A percentile compares a stretch with the other conserved stretches of the same genome.
Conservation (phyloP, 2,888 invertebrate species). For the Drosophila buzzatii region DNA sequence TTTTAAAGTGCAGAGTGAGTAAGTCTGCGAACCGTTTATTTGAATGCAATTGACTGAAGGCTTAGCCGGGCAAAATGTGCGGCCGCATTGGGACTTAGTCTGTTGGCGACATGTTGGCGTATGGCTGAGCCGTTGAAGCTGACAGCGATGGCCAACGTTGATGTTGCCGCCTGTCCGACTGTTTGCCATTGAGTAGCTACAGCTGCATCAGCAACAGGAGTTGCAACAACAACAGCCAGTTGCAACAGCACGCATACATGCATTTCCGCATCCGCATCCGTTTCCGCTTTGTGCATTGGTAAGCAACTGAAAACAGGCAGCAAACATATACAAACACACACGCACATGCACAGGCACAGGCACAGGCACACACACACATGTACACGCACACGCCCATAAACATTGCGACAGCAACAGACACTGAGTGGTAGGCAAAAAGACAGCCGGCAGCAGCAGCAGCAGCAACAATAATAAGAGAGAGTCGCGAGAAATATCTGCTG, state of each 20-base stretch:
- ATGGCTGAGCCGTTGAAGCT: slow-evolving; percentile 58
- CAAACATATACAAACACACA: slow-evolving; percentile 23
- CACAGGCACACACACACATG: background rate
- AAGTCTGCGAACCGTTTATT: slow-evolving; percentile 63
- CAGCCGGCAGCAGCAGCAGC: slow-evolving; percentile 42
- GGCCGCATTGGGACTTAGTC: slow-evolving; percentile 65
- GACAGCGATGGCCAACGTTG: slow-evolving; percentile 23
- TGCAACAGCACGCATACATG: slow-evolving; percentile 75
- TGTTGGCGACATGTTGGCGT: slow-evolving; percentile 79
- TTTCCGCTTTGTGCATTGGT: slow-evolving; percentile 79
- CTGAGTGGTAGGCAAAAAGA: slow-evolving; percentile 51
- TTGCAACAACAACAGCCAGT: slow-evolving; percentile 39
- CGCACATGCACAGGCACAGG: background rate
- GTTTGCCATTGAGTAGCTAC: slow-evolving; percentile 15
- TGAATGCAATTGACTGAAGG: slow-evolving; percentile 79
- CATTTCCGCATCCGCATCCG: slow-evolving; percentile 77
- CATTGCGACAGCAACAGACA: slow-evolving; percentile 14
- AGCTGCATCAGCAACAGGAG: slow-evolving; percentile 32
- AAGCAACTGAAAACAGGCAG: slow-evolving; percentile 60
- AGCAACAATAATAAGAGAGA: slow-evolving; percentile 20
- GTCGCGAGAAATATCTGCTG: slow-evolving; percentile 6
- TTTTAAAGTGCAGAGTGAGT: slow-evolving; percentile 20
- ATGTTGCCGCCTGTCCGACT: slow-evolving; percentile 22
- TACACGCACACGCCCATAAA: slow-evolving; percentile 4
- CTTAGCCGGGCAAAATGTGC: slow-evolving; percentile 65